Evolutionary conservation across 2,888 invertebrate genomes (phyloP).

Genomic region (Ecdyonurus torrentis): DNA sequence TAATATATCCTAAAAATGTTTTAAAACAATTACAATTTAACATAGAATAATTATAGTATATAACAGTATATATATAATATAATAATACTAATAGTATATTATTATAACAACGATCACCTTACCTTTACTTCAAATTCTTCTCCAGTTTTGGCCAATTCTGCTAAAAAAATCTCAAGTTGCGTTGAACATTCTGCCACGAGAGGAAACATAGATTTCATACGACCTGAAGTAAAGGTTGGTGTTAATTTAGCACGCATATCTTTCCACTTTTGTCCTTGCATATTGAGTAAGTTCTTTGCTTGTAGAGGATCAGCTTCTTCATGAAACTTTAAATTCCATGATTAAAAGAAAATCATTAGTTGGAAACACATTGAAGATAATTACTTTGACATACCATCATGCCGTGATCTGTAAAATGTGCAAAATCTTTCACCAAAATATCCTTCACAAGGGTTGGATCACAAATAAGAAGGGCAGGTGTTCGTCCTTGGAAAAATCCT

Average conservation of each 20-base stretch:
- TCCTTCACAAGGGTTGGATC: constrained; percentile 13
- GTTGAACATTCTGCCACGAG: constrained; percentile 14
- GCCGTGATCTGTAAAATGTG: constrained; percentile 10
- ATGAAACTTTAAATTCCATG: neutral
- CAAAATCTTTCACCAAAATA: constrained; percentile 12
- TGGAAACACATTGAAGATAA: neutral
- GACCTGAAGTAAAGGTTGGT: constrained; percentile 22
- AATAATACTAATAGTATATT: neutral
- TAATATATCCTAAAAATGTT: constrained; percentile 31
- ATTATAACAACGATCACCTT: neutral
- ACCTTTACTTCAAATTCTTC: neutral
- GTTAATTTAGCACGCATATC: constrained; percentile 18
- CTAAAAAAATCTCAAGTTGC: constrained; percentile 9
- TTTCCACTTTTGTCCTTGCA: constrained; percentile 20
- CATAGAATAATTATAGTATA: too few relatives aligned
- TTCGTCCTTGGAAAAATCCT: constrained; percentile 11
- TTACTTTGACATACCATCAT: neutral
- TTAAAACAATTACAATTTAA: too few relatives aligned
- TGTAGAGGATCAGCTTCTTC: constrained; percentile 11
- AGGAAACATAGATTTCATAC: constrained; percentile 20
- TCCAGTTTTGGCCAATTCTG: neutral
- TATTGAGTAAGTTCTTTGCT: constrained; percentile 10
- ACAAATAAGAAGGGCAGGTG: constrained; percentile 12
- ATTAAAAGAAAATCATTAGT: neutral
- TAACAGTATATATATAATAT: too few relatives aligned